A percentile compares a stretch with the other conserved stretches of the same genome.
These are phyloP conservation scores for Pachyramphus minor DNA, from an alignment of 2,113 vertebrate species.

Conservation along the genomic window DNA sequence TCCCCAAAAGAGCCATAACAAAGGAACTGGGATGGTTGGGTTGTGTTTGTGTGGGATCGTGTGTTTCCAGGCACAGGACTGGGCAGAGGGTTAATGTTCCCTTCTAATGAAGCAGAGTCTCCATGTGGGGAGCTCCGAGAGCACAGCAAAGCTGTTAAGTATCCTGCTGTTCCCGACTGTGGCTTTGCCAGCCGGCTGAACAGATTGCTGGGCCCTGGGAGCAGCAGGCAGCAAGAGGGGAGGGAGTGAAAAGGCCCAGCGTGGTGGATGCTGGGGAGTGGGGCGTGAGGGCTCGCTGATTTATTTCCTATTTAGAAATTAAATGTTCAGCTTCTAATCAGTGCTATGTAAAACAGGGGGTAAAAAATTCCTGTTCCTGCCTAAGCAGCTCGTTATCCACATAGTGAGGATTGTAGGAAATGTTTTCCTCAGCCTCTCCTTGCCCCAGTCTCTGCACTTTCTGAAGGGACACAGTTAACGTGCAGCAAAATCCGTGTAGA, in stretches of 20 bases:
- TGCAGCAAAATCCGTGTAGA: not conserved
- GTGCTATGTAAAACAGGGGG: not conserved
- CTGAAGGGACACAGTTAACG: not conserved
- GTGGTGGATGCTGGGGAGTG: fast-evolving
- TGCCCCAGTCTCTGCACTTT: not conserved
- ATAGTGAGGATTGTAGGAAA: not conserved
- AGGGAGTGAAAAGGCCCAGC: not conserved
- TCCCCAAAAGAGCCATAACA: fast-evolving
- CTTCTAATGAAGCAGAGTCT: not conserved
- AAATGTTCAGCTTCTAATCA: not conserved
- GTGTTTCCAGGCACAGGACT: not conserved
- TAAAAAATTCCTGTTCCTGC: not conserved
- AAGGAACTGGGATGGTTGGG: fast-evolving
- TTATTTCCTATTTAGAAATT: not conserved
- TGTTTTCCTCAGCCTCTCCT: not conserved
- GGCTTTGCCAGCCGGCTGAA: constrained; percentile 27
- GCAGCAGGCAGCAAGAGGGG: not conserved
- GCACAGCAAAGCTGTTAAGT: not conserved
- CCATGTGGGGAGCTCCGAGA: not conserved
- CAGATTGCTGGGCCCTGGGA: constrained; percentile 22
- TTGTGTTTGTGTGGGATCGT: fast-evolving
- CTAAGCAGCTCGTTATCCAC: not conserved
- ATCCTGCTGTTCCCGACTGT: not conserved
- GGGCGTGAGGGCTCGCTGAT: fast-evolving
- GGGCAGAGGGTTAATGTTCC: not conserved